Evolutionary conservation across 2,113 vertebrate genomes (phyloP), one percentile per base, ranked within the genome.

Genomic region (Tragulus kanchil): DNA sequence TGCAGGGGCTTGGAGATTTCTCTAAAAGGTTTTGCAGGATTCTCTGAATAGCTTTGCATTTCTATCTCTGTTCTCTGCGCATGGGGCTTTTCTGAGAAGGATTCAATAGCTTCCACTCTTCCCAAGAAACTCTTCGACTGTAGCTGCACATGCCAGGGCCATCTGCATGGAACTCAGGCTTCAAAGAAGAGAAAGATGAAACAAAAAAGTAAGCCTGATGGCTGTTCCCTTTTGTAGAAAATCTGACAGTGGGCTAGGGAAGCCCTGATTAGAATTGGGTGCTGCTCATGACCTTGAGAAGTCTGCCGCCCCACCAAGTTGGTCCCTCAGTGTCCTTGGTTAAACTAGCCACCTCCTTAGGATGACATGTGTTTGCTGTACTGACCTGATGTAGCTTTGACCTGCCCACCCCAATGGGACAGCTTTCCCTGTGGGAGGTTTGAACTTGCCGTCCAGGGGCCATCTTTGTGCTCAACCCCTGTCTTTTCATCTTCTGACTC

Each of bases 31-130:
- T 71, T 65, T 56, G 25, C 42, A n/a, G n/a, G 15, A 25, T 83
- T 96, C 87, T 78, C n/a, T 42, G 64, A 96, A 77, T 25, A 36
- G n/a, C 14, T 8, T 85, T 79, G n/a, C 14, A 52, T 71, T 79
- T 94, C 26, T n/a, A 23, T 25, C 5, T 26, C 48, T 50, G 8
- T 61, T 45, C 62, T 86, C 25, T 64, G 62, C 28, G 31, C 69
- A 9, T n/a, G 64, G 50, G 64, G 50, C 23, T 93, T 85, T 91
- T 82, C 85, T 82, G 69, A 93, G 93, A 77, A 78, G 25, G 65
- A 59, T 19, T 93, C 54, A 25, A 11, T 78, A 54, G 65, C 92
- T 91, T 89, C 83, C n/a, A 91, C 59, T 89, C 15, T 83, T 93
- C 78, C 79, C 83, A 78, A 62, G 89, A 87, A 83, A 85, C 71